Evolutionary conservation across 1,140 invertebrate species (phyloP), one percentile per base, ranked within the genome.

Genomic region (Diachasma alloeum): DNA sequence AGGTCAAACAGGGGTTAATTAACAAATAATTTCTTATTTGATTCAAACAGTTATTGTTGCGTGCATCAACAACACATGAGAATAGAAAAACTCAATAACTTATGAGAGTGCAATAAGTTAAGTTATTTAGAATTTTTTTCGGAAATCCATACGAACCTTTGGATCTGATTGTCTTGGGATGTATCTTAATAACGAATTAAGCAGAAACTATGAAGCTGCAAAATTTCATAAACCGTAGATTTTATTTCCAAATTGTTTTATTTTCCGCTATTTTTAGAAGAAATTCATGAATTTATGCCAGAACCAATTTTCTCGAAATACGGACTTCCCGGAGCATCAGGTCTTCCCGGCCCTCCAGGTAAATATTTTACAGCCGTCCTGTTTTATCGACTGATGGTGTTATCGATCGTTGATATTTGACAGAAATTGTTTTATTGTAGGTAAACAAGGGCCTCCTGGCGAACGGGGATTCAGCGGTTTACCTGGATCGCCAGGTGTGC

Each of bases 401-500:
- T 63, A 26, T 63, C 24, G 4, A 63, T 63, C 6, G 59, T 13
- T 24, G 24, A 66, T 67, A 66, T 19, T 71, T 66, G 15, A 39
- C 59, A 42, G 10, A 17, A 70, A 10, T 75, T 13, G 66, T 91
- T 91, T 91, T 75, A 90, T 92, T 81, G 86, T 89, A 77, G 92
- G 92, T 39, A 77, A 84, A 67, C 84, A 87, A 24, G 91, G 91
- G 19, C 80, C 90, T 56, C 91, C 87, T 68, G 91, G 91, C 59
- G 90, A 92, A 69, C 88, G 92, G 67, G 95, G 94, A 17, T 93
- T 93, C 78, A 90, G 92, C 4, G 94, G 94, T 17, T 88, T 93
- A 68, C 90, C 91, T 0, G 93, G 93, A 19, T 89, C 91, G 11
- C 85, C 90, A 24, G 93, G 93, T 4, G 85, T 88, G 15, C 86